Evolutionary conservation across 2,888 invertebrate species (phyloP), one percentile per base, ranked within the genome.

Genomic region (Platypus cylindrus): DNA sequence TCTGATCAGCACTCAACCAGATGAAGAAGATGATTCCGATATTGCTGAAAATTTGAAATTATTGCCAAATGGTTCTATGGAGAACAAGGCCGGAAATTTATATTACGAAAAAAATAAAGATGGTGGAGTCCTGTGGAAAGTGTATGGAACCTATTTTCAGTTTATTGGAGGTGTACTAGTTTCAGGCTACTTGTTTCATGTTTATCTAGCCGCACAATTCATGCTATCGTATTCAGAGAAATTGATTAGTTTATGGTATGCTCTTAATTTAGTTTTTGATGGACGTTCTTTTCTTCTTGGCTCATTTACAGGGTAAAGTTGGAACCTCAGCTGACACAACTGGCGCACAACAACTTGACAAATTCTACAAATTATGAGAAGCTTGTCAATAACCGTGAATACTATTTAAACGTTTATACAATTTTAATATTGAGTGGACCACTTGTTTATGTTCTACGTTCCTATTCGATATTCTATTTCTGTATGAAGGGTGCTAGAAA

Each of bases 91-190:
- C 12, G 12, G 12, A 3, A 43, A 47, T 43, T 39, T 53, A 14
- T 55, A 55, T 32, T 46, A 48, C 17, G 59, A 58, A 35, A 31
- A 45, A 3, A 50, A 50, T 14, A 41, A 50, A 37, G 29, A 40
- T 13, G 58, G 57, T 9, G 47, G 47, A 24, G 56, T 59, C 2
- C 43, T 45, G 3, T 43, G 46, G 25, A 40, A 30, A 3, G 49
- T 53, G 3, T 59, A 58, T 35, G 38, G 45, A 13, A 47, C 47
- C 36, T 59, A 58, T 36, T 52, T 51, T 31, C 44, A 42, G 26
- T 51, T 45, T 25, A 48, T 51, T 30, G 56, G 56, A 26, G 56
- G 58, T 13, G 34, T 45, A 8, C 44, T 48, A 11, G 44, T 49
- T 9, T 27, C 51, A 5, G 17, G 50, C 3, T 30, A 49, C 12